Evolutionary conservation across 2,888 invertebrate species (phyloP).

Genomic region (Agrotis ipsilon): DNA sequence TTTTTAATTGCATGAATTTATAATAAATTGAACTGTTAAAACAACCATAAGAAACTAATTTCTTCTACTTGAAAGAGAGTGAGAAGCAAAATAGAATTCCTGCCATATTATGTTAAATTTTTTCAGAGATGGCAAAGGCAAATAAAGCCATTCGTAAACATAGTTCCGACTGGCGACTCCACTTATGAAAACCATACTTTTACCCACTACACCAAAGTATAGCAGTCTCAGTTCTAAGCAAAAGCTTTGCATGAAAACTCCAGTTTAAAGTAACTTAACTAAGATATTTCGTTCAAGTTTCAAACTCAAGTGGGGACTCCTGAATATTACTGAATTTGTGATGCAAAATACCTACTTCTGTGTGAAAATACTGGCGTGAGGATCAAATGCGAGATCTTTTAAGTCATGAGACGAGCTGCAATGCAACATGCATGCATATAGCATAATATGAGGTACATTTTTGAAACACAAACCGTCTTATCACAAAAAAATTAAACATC

Average conservation of each 20-base stretch:
- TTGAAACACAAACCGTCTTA: no score
- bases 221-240: constrained; percentile 12
- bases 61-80: no score
- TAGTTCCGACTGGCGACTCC: no score
- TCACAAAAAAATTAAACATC: no score
- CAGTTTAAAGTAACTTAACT: constrained; percentile 28
- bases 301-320: constrained; percentile 15
- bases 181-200: not conserved
- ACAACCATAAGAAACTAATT: no score
- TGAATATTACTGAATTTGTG: constrained; percentile 62
- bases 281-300: constrained; percentile 40
- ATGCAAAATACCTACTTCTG: constrained; percentile 39
- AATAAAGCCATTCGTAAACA: not conserved
- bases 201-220: not conserved
- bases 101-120: not conserved
- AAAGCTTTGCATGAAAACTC: constrained; percentile 34
- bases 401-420: no score
- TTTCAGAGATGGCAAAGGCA: not conserved
- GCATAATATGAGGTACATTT: no score
- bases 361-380: constrained; percentile 9
- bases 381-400: not conserved
- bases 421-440: no score
- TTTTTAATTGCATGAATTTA: no score
- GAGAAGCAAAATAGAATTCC: not conserved
- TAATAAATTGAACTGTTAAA: no score